phyloP scores from a whole-genome alignment of 2,888 invertebrate genomes.

The Neoaliturus tenellus region DNA sequence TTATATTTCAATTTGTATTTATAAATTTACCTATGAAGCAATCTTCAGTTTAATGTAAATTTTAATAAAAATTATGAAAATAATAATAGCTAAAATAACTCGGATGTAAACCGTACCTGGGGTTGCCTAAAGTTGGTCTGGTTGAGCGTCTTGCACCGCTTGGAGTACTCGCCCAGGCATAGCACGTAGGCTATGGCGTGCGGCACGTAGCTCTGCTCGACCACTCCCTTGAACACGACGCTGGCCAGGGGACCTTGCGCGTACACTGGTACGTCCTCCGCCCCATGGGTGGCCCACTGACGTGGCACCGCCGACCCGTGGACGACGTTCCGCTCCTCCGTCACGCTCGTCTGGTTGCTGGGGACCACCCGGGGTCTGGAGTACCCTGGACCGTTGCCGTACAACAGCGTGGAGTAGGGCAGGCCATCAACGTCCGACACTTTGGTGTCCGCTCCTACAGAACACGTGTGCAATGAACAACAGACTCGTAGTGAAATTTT shows the following conservation, averaged over 20 bases:
- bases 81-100: too few species aligned
- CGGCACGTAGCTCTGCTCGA: conserved; percentile 91
- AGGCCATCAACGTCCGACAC: conserved; percentile 85
- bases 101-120: not conserved
- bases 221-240: conserved; percentile 76
- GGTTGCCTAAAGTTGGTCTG: not conserved
- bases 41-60: too few species aligned
- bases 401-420: conserved; percentile 84
- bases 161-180: conserved; percentile 71
- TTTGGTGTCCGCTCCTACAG: conserved; percentile 83
- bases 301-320: conserved; percentile 85
- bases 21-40: too few species aligned
- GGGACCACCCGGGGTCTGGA: conserved; percentile 78
- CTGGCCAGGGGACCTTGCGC: conserved; percentile 67
- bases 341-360: conserved; percentile 65
- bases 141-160: conserved; percentile 68
- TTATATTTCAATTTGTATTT: too few species aligned
- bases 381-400: conserved; percentile 87
- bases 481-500: too few species aligned
- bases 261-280: conserved; percentile 85
- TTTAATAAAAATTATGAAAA: too few species aligned
- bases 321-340: conserved; percentile 76
- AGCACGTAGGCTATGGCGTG: conserved; percentile 90
- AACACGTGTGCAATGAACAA: too few species aligned
- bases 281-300: conserved; percentile 89